phyloP scores from a whole-genome alignment of 2,888 invertebrate genomes.

The Agonum fuliginosum region DNA sequence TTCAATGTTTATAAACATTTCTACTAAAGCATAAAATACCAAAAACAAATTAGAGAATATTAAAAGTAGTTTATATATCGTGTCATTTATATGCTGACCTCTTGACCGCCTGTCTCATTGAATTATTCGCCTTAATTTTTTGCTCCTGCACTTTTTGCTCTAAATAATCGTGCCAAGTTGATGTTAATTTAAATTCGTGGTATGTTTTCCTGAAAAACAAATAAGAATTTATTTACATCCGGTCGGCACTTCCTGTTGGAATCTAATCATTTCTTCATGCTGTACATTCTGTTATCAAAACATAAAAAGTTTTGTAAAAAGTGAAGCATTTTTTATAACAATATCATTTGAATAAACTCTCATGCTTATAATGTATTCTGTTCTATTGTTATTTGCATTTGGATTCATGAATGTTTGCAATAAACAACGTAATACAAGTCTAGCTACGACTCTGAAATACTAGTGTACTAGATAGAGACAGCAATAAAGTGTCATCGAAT shows the following conservation, averaged over 20 bases:
- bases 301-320: too few relatives aligned
- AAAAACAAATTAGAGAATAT: slow-evolving; percentile 37
- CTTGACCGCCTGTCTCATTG: slow-evolving; percentile 23
- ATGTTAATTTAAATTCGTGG: background rate
- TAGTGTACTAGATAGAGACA: too few relatives aligned
- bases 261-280: slow-evolving; percentile 8
- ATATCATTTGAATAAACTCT: too few relatives aligned
- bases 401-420: background rate
- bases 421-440: too few relatives aligned
- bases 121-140: slow-evolving; percentile 34
- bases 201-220: background rate
- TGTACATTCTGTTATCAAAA: background rate
- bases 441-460: too few relatives aligned
- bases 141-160: slow-evolving; percentile 12
- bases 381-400: background rate
- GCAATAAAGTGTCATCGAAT: too few relatives aligned
- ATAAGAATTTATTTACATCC: slow-evolving; percentile 36
- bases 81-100: slow-evolving; percentile 23
- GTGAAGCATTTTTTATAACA: too few relatives aligned
- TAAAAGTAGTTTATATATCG: slow-evolving; percentile 38
- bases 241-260: background rate
- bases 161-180: background rate
- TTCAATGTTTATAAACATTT: slow-evolving; percentile 24
- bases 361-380: background rate
- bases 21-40: slow-evolving; percentile 14